Evolutionary conservation across 1,140 invertebrate genomes (phyloP).

Genomic region (Neodiprion virginianus): DNA sequence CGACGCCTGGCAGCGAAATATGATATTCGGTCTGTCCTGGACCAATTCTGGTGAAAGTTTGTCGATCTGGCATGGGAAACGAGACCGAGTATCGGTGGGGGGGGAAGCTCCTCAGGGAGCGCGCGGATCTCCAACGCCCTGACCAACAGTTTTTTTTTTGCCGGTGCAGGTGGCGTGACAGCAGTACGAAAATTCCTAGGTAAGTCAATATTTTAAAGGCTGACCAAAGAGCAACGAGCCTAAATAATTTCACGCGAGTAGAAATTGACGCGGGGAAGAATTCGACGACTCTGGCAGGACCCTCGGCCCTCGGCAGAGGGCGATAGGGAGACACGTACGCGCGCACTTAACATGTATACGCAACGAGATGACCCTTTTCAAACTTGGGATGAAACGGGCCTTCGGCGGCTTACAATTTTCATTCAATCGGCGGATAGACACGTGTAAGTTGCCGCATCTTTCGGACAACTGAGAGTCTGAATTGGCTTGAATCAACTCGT

Average conservation of each 20-base stretch:
- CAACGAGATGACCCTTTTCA: not conserved
- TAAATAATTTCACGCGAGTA: conserved; percentile 5
- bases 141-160: not conserved
- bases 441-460: not conserved
- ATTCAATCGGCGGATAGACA: not conserved
- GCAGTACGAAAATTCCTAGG: not conserved
- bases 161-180: not conserved
- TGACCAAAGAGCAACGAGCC: not conserved
- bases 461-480: not conserved
- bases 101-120: not conserved
- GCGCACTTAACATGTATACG: conserved; percentile 1
- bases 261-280: not conserved
- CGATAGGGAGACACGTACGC: not conserved
- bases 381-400: not conserved
- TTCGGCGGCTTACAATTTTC: not conserved
- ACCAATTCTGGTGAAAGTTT: conserved; percentile 2
- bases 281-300: not conserved
- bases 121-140: not conserved
- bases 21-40: not conserved
- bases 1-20: not conserved
- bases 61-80: not conserved
- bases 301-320: not conserved
- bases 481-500: not conserved
- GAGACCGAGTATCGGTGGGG: not conserved
- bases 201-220: conserved; percentile 5